Evolutionary conservation across 2,797 vertebrate species (phyloP).

Genomic region (Pitangus sulphuratus): DNA sequence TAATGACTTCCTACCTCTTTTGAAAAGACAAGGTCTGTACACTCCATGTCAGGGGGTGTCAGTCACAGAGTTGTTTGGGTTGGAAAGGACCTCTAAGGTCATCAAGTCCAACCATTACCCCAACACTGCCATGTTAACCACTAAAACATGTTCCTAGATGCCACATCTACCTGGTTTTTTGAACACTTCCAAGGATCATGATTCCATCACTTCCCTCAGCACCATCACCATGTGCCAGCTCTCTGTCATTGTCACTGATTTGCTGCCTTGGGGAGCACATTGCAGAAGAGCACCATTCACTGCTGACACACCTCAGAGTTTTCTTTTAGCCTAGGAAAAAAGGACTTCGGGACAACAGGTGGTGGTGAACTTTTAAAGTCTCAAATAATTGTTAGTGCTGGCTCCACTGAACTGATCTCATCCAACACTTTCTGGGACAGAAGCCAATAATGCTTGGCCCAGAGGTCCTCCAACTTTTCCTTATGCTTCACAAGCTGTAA

Average conservation of each 20-base stretch:
- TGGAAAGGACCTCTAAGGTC: not conserved
- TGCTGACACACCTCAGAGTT: not conserved
- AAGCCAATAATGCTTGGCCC: conserved; percentile 52
- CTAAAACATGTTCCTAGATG: not conserved
- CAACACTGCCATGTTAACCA: not conserved
- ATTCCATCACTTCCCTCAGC: not conserved
- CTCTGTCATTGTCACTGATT: not conserved
- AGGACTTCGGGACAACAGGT: conserved; percentile 35
- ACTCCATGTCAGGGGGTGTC: not conserved
- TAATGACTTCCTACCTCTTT: not conserved
- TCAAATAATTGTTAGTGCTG: not conserved
- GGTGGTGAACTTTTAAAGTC: conserved; percentile 14
- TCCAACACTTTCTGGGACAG: conserved; percentile 54
- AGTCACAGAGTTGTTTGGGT: not conserved
- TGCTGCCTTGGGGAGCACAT: not conserved
- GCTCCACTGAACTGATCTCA: conserved; percentile 30
- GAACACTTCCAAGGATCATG: not conserved
- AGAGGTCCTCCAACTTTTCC: conserved; percentile 43
- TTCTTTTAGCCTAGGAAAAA: not conserved
- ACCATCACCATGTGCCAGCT: not conserved
- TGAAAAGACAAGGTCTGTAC: not conserved
- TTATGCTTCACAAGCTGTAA: conserved; percentile 57
- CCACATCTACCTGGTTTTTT: not conserved
- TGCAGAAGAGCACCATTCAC: not conserved
- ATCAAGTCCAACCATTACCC: not conserved